These are phyloP conservation scores for Microctenopoma steveboyesi DNA, from an alignment of 2,797 vertebrate species.

Conservation along the genomic window DNA sequence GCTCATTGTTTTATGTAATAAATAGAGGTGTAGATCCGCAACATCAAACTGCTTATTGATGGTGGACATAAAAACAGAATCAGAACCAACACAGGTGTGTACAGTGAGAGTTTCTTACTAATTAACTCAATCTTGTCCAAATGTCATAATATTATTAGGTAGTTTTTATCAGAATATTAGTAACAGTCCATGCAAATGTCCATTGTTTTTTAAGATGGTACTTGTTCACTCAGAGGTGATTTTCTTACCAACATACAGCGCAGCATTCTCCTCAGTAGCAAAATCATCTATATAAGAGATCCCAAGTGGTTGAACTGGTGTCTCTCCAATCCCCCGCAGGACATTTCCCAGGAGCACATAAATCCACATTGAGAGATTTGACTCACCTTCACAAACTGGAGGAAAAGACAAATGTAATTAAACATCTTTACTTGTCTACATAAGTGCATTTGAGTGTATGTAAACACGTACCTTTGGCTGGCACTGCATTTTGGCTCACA, in stretches of 20 bases:
- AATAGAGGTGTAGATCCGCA: background rate
- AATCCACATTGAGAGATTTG: slow-evolving; percentile 81
- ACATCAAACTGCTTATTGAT: background rate
- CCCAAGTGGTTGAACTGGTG: slow-evolving; percentile 80
- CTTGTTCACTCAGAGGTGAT: background rate
- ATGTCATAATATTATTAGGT: no score
- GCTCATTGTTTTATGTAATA: background rate
- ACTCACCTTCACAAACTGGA: slow-evolving; percentile 76
- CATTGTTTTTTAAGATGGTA: background rate
- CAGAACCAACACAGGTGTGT: no score
- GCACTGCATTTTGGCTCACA: slow-evolving; percentile 47
- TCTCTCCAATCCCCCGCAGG: slow-evolving; percentile 82
- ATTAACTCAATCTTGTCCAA: no score
- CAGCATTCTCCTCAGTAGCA: slow-evolving; percentile 81
- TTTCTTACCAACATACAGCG: slow-evolving; percentile 82
- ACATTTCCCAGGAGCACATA: slow-evolving; percentile 82
- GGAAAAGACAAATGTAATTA: background rate
- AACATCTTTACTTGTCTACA: background rate
- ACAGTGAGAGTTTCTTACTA: no score
- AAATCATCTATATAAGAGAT: slow-evolving; percentile 85
- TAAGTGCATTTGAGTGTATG: background rate
- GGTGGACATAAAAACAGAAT: background rate
- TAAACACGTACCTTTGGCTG: slow-evolving; percentile 62
- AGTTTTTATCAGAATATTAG: no score
- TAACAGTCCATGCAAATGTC: background rate